Evolutionary conservation across 1,140 invertebrate genomes (phyloP), one percentile per base, ranked within the genome.

Genomic region (Cyphomyrmex costatus): DNA sequence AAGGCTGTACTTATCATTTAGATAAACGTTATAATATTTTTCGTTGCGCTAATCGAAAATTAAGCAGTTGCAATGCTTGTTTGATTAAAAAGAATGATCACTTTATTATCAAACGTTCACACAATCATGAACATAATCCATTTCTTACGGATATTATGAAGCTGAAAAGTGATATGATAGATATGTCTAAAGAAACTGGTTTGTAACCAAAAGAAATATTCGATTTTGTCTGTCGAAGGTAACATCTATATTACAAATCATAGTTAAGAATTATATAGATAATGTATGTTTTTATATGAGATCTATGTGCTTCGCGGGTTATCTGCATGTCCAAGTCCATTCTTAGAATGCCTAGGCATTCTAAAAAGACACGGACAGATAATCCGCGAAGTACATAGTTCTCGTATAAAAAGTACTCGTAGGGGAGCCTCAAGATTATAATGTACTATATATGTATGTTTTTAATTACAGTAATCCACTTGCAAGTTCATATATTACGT

Each of bases 31-130:
- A 36, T 65, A 65, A 65, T n/a, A 36, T 36, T 65, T 65, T n/a
- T 36, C 30, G 63, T n/a, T 65, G 63, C 19, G 63, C 63, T 65
- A 65, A 65, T 65, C 63, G 63, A 65, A 65, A 36, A 65, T 65
- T 65, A 8, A 10, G 30, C 8, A 65, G 36, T 36, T 65, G 63
- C 16, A 51, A 16, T 4, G 63, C 63, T 65, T 36, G 61, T 65
- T 30, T 65, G 3, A 36, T 65, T 1, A 65, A 65, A 12, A 36
- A 65, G 8, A 65, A 65, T 65, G 27, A 65, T 65, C n/a, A 65
- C 33, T 65, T 65, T 65, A 65, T 36, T 36, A 65, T 65, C 61
- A 65, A 65, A 65, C 27, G 8, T 65, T 36, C 30, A 30, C 61
- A 65, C 7, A 65, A 65, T 65, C 61, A 65, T 65, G 30, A 65